Conservation (phyloP, 2,797 vertebrate genomes). For the Hypotaenidia okinawae region DNA sequence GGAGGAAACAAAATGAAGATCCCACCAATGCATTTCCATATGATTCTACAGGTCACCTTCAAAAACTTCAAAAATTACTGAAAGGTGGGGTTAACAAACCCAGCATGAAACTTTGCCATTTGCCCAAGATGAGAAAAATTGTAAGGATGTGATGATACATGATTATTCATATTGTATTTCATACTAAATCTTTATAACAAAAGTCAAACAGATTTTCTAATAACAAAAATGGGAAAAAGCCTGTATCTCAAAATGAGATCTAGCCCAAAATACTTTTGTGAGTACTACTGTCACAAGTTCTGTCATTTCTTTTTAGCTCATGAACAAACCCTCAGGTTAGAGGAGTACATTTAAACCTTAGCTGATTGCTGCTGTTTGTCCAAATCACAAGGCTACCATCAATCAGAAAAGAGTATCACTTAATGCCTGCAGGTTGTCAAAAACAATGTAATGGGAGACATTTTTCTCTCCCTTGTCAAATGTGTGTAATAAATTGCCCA, state of each 20-base stretch:
- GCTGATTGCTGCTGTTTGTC: not conserved
- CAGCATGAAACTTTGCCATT: not conserved
- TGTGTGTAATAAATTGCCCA: not conserved
- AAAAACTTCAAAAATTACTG: not conserved
- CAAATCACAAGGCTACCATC: not conserved
- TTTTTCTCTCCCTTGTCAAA: conserved; percentile 3
- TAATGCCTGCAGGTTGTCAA: conserved; percentile 8
- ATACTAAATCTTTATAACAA: not conserved
- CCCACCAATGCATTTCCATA: not conserved
- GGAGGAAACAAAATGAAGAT: not conserved
- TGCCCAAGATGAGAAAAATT: not conserved
- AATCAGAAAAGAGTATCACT: not conserved
- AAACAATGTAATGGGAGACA: not conserved
- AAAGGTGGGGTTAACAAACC: not conserved
- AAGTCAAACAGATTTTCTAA: not conserved
- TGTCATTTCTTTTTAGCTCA: not conserved
- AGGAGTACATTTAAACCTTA: conserved; percentile 20
- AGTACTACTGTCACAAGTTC: not conserved
- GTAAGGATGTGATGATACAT: not conserved
- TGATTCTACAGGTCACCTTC: not conserved
- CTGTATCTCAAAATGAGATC: not conserved
- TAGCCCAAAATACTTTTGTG: not conserved
- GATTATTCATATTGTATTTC: not conserved
- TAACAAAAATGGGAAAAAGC: not conserved
- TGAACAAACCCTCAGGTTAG: not conserved